Evolutionary conservation across 1,140 invertebrate species (phyloP), one percentile per base, ranked within the genome.

Genomic region (Ptiloglossa arizonensis): DNA sequence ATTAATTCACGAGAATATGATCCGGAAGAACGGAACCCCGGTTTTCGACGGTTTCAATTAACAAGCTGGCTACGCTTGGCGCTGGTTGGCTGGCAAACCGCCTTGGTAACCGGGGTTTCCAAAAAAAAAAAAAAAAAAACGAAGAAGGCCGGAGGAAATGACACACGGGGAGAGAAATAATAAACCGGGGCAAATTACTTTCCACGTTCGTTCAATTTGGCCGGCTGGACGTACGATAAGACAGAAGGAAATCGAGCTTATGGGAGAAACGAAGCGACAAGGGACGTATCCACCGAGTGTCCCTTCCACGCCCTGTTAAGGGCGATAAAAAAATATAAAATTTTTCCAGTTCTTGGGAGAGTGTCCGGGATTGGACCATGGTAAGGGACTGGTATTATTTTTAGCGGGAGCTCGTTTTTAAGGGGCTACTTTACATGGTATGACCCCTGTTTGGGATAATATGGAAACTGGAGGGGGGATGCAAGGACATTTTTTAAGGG

Each of bases 181-280:
- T 38, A 27, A 17, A 13, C 5, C n/a, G 24, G 59, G 17, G 15
- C 32, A 22, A 63, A 64, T 73, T 73, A 64, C 29, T 52, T 52
- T 64, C 46, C 22, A 2, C n/a, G 59, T n/a, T 64, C 70, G n/a
- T 73, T 64, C 59, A 41, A 52, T 73, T 73, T 52, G 38, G 24
- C 32, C n/a, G 19, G 4, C 19, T 11, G 11, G 6, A 9, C 15
- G 57, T 32, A 11, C 32, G 29, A 38, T 32, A 38, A 60, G 57
- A 46, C 11, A n/a, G n/a, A 50, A n/a, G 46, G 9, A 50, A 50
- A 50, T 50, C 19, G n/a, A 50, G 0, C 46, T 11, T n/a, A 11
- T 11, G 41, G 19, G 46, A 50, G 46, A 50, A 50, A 22, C 29
- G 27, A 68, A 35, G 17, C 4, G 35, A 41, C 19, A n/a, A 56